Evolutionary conservation across 1,140 invertebrate genomes (phyloP), one percentile per base, ranked within the genome.

Genomic region (Psilanteris sp.): DNA sequence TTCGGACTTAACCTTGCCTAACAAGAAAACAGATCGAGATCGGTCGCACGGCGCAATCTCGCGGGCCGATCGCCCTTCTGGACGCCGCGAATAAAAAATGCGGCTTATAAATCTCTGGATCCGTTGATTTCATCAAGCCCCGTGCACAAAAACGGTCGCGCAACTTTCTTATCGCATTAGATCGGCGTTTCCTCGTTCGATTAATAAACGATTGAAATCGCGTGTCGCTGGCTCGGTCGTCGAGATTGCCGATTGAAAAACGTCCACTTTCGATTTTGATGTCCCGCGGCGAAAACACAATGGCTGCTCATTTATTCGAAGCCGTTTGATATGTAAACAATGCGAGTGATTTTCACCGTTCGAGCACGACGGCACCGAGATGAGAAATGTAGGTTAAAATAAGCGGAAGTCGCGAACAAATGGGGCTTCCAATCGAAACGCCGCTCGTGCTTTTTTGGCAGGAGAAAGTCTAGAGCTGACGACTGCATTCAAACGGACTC

Each of bases 251-350:
- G 50, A 54, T 50, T 57, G 52, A 54, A 57, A 68, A 57, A 5
- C 64, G 50, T 39, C 59, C 43, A 68, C 64, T 68, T 68, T 68
- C 64, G 64, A 46, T 68, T 68, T 55, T 46, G 64, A 57, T 24
- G 48, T 68, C 64, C 64, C 27, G 64, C 52, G 64, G 64, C 52
- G 64, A 37, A 32, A 39, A 24, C 32, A 68, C 64, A 68, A 68
- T 68, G 43, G 39, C 24, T 18, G 31, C 24, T 68, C 64, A 57
- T 68, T 68, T 68, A 68, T 68, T 46, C 29, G 37, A 5, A 10
- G 13, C 48, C 27, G 41, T 14, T 57, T 54, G 64, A 55, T 57
- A 68, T 57, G 64, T 54, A 68, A 68, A 68, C 64, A 68, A 68
- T 68, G 64, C 41, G 16, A 29, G 13, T 48, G 50, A 68, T 68